Evolutionary conservation across 1,140 invertebrate genomes (phyloP), one percentile per base, ranked within the genome.

Genomic region (Wasmannia auropunctata): DNA sequence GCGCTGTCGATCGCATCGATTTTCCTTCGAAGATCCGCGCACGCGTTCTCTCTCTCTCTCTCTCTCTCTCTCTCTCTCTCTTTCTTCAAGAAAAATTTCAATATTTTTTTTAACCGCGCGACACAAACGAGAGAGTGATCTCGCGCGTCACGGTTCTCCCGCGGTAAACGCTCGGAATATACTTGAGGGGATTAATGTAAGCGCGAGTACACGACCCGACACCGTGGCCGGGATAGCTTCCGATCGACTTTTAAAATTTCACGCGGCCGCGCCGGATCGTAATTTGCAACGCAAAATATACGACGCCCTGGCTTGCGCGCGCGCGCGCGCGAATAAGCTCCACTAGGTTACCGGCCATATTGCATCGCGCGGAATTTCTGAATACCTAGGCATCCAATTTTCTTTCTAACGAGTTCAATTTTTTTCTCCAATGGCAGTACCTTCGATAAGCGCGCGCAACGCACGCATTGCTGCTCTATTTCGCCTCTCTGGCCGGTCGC

Each of bases 271-370:
- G 54, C 60, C 37, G 40, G 79, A 25, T 83, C 79, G 79, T 83
- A 83, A 83, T 83, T 83, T 83, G 79, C 79, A 74, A 74, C 67
- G 79, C 79, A 83, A 83, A 83, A 74, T 83, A 83, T 51, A 70
- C 79, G 76, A 28, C 37, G 56, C 49, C 4, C 69, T 74, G 8
- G 51, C 51, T 43, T 34, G 34, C 63, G n/a, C n/a, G n/a, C n/a
- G n/a, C n/a, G n/a, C n/a, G n/a, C n/a, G 76, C 28, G 79, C 25
- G 49, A 81, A 54, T 56, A 56, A 72, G 65, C 79, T 40, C 10
- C 79, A 37, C 63, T n/a, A n/a, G 63, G 63, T 83, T 83, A 83
- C 54, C n/a, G n/a, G 79, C 40, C 79, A 83, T 83, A 83, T 83
- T 83, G 79, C 67, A 58, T 37, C 79, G 51, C 34, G 34, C 19